Conservation (phyloP, 2,888 invertebrate genomes). For the Amphipyra berbera region DNA sequence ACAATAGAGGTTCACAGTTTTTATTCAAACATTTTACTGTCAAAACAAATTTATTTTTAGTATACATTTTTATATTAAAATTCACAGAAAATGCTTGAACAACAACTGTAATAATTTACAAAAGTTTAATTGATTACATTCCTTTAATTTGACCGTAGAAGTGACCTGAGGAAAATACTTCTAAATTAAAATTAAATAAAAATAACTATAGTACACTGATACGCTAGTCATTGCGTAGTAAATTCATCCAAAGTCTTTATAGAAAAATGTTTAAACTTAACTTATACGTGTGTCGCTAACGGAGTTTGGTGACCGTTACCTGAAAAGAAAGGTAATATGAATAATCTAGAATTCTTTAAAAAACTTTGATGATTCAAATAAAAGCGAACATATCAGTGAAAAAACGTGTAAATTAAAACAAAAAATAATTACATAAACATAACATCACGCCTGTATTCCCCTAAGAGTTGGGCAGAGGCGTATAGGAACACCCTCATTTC, state of each 20-base stretch:
- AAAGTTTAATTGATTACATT: conserved; percentile 52
- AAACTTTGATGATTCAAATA: too few species aligned
- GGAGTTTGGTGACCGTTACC: conserved; percentile 86
- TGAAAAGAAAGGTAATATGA: conserved; percentile 64
- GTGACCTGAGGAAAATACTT: conserved; percentile 43
- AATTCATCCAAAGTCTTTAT: conserved; percentile 63
- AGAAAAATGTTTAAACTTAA: conserved; percentile 59
- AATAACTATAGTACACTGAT: conserved; percentile 43
- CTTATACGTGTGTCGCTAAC: conserved; percentile 91
- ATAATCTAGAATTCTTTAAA: neutral
- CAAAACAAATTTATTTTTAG: conserved; percentile 32
- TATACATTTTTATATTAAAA: conserved; percentile 48
- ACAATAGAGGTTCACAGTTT: conserved; percentile 29
- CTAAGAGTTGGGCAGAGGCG: too few species aligned
- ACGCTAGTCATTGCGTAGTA: conserved; percentile 46
- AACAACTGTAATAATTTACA: conserved; percentile 41
- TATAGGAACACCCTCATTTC: too few species aligned
- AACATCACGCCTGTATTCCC: too few species aligned
- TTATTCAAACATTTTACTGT: conserved; percentile 42
- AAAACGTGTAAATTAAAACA: too few species aligned
- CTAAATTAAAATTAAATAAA: conserved; percentile 50
- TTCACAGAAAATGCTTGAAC: conserved; percentile 43
- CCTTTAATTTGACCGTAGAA: conserved; percentile 54
- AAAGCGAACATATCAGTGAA: too few species aligned
- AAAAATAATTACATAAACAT: too few species aligned